Evolutionary conservation across 1,140 invertebrate genomes (phyloP), one percentile per base, ranked within the genome.

Genomic region (Pogonomyrmex californicus): DNA sequence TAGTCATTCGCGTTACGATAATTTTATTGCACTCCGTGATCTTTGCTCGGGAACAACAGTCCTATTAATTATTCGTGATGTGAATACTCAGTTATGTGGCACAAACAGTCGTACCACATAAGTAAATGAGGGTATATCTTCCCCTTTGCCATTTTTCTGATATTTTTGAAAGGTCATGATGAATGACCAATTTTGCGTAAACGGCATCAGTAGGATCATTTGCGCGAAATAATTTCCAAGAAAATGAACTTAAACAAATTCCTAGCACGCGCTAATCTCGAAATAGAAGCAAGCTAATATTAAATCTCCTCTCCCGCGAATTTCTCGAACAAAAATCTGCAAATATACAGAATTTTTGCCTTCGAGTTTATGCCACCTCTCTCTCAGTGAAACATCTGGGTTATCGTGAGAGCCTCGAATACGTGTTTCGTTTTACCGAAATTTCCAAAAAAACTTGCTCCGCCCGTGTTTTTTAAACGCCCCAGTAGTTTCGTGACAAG

Each of bases 11-110:
- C n/a, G 17, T 71, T 62, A 51, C 10, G 58, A 86, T 68, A 33
- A 81, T 81, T 62, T 58, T 4, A n/a, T 23, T 47, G 38, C 38
- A 73, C 33, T n/a, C 23, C 30, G 66, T 73, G 38, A 83, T 83
- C 68, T 73, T 73, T 75, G 41, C 51, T 49, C 44, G 51, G 41
- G 33, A 83, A 47, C 17, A 83, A 83, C 68, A 75, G 47, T 75
- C 56, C 33, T n/a, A n/a, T 73, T 60, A 75, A 17, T 83, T 75
- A 60, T 70, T 49, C 17, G 33, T 33, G 41, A 70, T 75, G 56
- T 75, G 36, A 10, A 17, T 83, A 47, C 58, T 58, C n/a, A 7
- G 49, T 44, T 65, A 75, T 54, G 30, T 63, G 23, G 60, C 36
- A 41, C 41, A 68, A 79, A 79, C 77, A 68, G 36, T 1, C 47